Evolutionary conservation across 2,113 vertebrate species (phyloP).

Genomic region (Pterocles orientalis): DNA sequence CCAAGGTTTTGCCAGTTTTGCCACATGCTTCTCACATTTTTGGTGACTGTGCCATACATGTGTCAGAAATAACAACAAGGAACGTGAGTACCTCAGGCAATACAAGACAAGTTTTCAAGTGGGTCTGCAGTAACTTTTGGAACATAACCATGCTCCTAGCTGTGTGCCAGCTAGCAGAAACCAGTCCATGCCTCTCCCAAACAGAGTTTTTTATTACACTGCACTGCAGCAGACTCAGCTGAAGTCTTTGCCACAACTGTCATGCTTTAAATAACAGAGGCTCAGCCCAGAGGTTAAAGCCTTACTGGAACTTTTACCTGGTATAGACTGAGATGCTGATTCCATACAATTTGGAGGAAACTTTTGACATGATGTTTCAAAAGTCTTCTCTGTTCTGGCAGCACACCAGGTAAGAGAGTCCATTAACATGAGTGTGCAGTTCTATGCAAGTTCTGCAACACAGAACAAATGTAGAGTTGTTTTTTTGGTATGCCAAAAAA

Average conservation of each 20-base stretch:
- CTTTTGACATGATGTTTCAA: background rate
- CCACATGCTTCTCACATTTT: constrained; percentile 35
- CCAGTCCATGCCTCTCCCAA: background rate
- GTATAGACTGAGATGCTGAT: background rate
- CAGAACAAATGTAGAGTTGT: rapidly evolving
- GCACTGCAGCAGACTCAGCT: background rate
- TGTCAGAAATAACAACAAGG: constrained; percentile 8
- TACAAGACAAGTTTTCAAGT: background rate
- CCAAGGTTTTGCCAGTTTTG: background rate
- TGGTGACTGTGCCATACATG: background rate
- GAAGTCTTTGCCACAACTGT: background rate
- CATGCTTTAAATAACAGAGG: background rate
- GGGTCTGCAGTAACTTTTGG: background rate
- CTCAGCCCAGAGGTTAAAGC: background rate
- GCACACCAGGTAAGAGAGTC: background rate
- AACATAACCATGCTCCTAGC: background rate
- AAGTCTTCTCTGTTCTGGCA: background rate
- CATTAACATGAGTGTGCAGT: background rate
- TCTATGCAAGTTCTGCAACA: rapidly evolving
- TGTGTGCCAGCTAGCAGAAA: background rate
- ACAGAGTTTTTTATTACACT: background rate
- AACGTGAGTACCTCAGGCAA: background rate
- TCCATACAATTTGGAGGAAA: background rate
- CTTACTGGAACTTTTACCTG: background rate
- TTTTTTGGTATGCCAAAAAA: background rate